Evolutionary conservation across 2,888 invertebrate species (phyloP), one percentile per base, ranked within the genome.

Genomic region (Syrphus vitripennis): DNA sequence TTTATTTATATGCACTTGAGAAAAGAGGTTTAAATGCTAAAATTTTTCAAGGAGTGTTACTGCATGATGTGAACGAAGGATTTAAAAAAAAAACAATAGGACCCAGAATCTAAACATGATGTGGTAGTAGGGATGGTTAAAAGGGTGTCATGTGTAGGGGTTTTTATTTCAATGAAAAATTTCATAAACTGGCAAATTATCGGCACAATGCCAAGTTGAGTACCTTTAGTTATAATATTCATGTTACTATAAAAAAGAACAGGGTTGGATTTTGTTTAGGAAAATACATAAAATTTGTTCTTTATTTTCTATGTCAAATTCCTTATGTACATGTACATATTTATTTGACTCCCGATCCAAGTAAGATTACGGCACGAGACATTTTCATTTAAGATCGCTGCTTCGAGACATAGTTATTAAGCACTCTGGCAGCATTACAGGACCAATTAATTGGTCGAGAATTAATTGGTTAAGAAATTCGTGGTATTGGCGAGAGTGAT

Each of bases 61-160:
- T 77, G 82, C 82, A 77, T 77, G 26, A 77, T 77, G 26, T 31
- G 59, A 78, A 71, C n/a, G 40, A 63, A 48, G 57, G 34, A 78
- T 63, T 74, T 48, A 78, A 83, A 42, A 21, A 21, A 48, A 24
- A 63, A 59, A 83, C 69, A 83, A 83, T 75, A 29, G 78, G 21
- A 63, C 34, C 57, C 34, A 37, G 16, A 24, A 26, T 1, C 61
- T 61, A 61, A 24, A 21, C 29, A 29, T 45, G 40, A 4, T n/a
- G 42, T 29, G 42, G 5, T 59, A 12, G 10, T 59, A 34, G 45
- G 19, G 19, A 4, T 21, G 16, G 12, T 45, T 48, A 34, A 24
- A 31, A 29, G 24, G 48, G 26, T 34, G 53, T 16, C 5, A 29
- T 21, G 7, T 9, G n/a, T n/a, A n/a, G 16, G 37, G 45, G 55